Percentiles rank a stretch among this genome's conserved stretches.
Conservation (phyloP, 2,888 invertebrate species). For the Euzophera pinguis region DNA sequence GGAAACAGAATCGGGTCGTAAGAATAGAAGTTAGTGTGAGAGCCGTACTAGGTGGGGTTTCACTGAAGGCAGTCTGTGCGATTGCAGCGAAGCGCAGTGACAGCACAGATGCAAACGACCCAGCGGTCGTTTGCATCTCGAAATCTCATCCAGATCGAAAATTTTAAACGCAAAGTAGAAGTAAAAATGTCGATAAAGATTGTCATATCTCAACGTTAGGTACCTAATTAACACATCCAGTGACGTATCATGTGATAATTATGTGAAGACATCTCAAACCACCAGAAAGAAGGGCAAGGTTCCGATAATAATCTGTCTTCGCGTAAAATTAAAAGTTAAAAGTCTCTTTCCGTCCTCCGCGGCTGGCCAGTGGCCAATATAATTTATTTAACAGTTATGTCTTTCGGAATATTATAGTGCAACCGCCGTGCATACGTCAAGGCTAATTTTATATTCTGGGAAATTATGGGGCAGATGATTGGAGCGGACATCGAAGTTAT, state of each 20-base stretch:
- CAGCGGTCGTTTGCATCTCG: too few relatives aligned
- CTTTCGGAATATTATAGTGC: constrained; percentile 52
- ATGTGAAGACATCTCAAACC: constrained; percentile 1
- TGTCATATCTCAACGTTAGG: too few relatives aligned
- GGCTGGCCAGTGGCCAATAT: constrained; percentile 57
- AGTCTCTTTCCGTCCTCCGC: constrained; percentile 24
- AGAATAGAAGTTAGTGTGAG: too few relatives aligned
- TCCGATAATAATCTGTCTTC: constrained; percentile 6
- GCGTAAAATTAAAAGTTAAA: constrained; percentile 11
- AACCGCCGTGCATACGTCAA: constrained; percentile 56
- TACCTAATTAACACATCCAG: background rate
- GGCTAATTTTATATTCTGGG: constrained; percentile 35
- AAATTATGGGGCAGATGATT: background rate
- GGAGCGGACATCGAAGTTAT: too few relatives aligned
- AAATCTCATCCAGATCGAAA: too few relatives aligned
- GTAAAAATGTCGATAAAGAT: too few relatives aligned
- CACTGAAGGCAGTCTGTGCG: too few relatives aligned
- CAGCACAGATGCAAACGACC: too few relatives aligned
- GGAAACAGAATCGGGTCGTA: too few relatives aligned
- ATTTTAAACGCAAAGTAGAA: too few relatives aligned
- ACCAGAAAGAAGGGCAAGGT: constrained; percentile 13
- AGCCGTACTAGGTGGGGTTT: too few relatives aligned
- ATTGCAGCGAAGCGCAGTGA: too few relatives aligned
- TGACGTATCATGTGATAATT: background rate
- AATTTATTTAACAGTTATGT: constrained; percentile 61